phyloP scores from a whole-genome alignment of 2,113 vertebrate species.

The Toxostoma redivivum region DNA sequence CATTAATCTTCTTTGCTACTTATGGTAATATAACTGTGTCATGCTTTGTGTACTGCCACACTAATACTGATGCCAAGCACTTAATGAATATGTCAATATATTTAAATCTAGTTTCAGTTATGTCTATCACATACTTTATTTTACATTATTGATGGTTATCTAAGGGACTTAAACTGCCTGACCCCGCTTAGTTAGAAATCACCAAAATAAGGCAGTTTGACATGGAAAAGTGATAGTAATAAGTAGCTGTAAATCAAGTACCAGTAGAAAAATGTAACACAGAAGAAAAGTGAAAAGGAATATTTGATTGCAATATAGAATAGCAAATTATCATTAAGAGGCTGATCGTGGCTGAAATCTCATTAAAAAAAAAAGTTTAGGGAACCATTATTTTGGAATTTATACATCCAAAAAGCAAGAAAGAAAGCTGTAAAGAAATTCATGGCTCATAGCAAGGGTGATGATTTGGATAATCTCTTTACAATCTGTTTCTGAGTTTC shows the following conservation, averaged over 20 bases:
- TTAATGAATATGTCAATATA: neutral
- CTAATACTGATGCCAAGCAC: neutral
- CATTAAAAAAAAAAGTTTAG: neutral
- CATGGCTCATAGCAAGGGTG: neutral
- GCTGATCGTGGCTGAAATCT: neutral
- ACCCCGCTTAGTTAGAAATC: neutral
- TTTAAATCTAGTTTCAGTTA: neutral
- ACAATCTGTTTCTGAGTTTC: neutral
- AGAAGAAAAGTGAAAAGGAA: neutral
- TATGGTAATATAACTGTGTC: neutral
- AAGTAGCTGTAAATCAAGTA: neutral
- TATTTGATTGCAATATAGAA: neutral
- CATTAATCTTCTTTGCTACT: slow-evolving; percentile 35
- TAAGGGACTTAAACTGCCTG: neutral
- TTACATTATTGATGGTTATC: neutral
- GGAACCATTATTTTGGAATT: neutral
- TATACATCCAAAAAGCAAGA: neutral
- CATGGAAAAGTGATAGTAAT: neutral
- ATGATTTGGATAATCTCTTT: neutral
- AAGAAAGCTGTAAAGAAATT: neutral
- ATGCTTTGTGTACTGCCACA: neutral
- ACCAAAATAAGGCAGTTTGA: neutral
- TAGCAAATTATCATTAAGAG: neutral
- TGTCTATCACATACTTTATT: neutral
- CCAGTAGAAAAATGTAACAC: neutral